A percentile compares a stretch with the other conserved stretches of the same genome.
Conservation (phyloP, 1,140 invertebrate genomes). For the Rhizoglyphus robini region DNA sequence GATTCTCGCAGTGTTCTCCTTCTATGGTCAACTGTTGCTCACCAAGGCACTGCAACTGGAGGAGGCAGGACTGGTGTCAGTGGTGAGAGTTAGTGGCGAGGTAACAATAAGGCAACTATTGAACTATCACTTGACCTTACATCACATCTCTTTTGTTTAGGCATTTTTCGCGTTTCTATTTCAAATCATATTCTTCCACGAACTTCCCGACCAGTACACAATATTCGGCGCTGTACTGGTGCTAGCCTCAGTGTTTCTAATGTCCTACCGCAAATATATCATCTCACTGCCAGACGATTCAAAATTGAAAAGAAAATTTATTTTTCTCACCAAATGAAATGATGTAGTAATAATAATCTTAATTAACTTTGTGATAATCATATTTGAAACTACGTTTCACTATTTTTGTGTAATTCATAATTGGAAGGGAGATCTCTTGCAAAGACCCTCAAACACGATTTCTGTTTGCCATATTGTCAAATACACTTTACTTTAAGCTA, state of each 20-base stretch:
- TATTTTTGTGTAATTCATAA: too few relatives aligned
- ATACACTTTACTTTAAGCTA: too few relatives aligned
- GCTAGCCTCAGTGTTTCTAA: conserved; percentile 62
- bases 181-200: conserved; percentile 47
- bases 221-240: conserved; percentile 65
- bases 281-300: conserved; percentile 39
- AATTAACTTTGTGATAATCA: too few relatives aligned
- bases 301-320: too few relatives aligned
- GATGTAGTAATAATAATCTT: too few relatives aligned
- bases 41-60: conserved; percentile 28
- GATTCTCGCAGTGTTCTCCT: conserved; percentile 42
- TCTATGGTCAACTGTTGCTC: conserved; percentile 27
- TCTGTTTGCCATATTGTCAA: too few relatives aligned
- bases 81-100: conserved; percentile 40
- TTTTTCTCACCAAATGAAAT: too few relatives aligned
- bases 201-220: conserved; percentile 38
- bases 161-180: conserved; percentile 83
- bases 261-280: conserved; percentile 67
- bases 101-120: neutral
- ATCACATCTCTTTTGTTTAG: neutral
- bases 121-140: neutral
- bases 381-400: too few relatives aligned
- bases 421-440: too few relatives aligned
- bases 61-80: conserved; percentile 29
- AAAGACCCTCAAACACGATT: too few relatives aligned